Conservation (phyloP, 2,888 invertebrate species). For the Rhagium mordax region DNA sequence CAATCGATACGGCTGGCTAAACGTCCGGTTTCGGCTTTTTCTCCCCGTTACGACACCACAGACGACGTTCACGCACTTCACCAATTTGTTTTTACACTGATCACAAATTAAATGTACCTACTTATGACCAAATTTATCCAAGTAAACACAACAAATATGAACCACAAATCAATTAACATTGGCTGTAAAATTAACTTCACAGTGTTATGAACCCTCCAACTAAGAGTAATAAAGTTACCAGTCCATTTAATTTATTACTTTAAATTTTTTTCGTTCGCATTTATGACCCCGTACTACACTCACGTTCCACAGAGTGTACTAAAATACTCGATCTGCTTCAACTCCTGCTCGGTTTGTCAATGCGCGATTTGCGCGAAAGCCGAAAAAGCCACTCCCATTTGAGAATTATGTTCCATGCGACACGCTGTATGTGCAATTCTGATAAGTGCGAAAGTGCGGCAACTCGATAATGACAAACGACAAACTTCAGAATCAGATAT, state of each 20-base stretch:
- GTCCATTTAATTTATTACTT: slow-evolving; percentile 7
- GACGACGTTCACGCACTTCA: slow-evolving; percentile 44
- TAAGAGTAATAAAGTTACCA: neutral
- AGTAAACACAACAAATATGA: slow-evolving; percentile 46
- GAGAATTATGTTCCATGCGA: slow-evolving; percentile 39
- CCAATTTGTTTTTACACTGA: slow-evolving; percentile 45
- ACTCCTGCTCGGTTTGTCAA: slow-evolving; percentile 44
- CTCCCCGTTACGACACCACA: slow-evolving; percentile 37
- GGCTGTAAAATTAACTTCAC: slow-evolving; percentile 44
- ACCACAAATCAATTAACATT: slow-evolving; percentile 43
- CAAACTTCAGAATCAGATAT: slow-evolving; percentile 47
- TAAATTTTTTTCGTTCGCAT: neutral
- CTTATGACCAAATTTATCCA: slow-evolving; percentile 39
- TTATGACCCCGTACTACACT: slow-evolving; percentile 16
- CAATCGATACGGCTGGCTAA: slow-evolving; percentile 48
- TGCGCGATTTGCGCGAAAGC: too few species aligned
- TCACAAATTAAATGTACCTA: slow-evolving; percentile 46
- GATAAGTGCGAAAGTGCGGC: slow-evolving; percentile 39
- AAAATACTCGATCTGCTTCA: slow-evolving; percentile 39
- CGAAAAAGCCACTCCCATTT: slow-evolving; percentile 63
- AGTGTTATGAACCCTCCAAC: slow-evolving; percentile 20
- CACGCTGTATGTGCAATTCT: slow-evolving; percentile 44
- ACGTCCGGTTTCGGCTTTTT: slow-evolving; percentile 40
- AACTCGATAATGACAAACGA: slow-evolving; percentile 41
- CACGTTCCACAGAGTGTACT: slow-evolving; percentile 40